Conservation (phyloP, 2,888 invertebrate genomes). For the Timandra comae region DNA sequence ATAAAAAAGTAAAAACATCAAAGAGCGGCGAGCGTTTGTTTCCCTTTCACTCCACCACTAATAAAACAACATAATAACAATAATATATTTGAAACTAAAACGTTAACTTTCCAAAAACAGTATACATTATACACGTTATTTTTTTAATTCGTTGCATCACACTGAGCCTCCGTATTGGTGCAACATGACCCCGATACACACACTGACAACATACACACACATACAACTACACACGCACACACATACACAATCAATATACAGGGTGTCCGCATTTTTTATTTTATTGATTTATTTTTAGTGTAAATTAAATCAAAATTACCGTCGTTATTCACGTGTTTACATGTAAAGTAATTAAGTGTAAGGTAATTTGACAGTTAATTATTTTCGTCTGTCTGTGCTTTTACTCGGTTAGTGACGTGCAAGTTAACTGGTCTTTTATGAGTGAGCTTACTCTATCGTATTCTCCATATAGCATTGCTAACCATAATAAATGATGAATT, state of each 20-base stretch:
- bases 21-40: slow-evolving; percentile 6
- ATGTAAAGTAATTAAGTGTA: slow-evolving; percentile 16
- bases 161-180: slow-evolving; percentile 23
- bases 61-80: slow-evolving; percentile 24
- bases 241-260: slow-evolving; percentile 28
- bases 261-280: slow-evolving; percentile 37
- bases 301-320: slow-evolving; percentile 28
- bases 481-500: no score
- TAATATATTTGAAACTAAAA: slow-evolving; percentile 28
- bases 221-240: slow-evolving; percentile 31
- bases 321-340: slow-evolving; percentile 29
- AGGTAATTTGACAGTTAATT: slow-evolving; percentile 15
- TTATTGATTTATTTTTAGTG: slow-evolving; percentile 26
- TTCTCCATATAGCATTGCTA: no score
- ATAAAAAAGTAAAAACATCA: no score
- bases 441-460: no score
- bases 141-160: slow-evolving; percentile 50
- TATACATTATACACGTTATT: slow-evolving; percentile 26
- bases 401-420: no score
- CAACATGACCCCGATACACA: slow-evolving; percentile 67
- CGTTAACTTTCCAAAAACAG: slow-evolving; percentile 40
- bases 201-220: slow-evolving; percentile 39
- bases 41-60: slow-evolving; percentile 20
- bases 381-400: no score
- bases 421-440: no score